Percentiles rank a stretch among this genome's conserved stretches.
These are phyloP conservation scores for Lordiphosa mommai DNA, from an alignment of 1,140 invertebrate genomes.

Conservation along the genomic window DNA sequence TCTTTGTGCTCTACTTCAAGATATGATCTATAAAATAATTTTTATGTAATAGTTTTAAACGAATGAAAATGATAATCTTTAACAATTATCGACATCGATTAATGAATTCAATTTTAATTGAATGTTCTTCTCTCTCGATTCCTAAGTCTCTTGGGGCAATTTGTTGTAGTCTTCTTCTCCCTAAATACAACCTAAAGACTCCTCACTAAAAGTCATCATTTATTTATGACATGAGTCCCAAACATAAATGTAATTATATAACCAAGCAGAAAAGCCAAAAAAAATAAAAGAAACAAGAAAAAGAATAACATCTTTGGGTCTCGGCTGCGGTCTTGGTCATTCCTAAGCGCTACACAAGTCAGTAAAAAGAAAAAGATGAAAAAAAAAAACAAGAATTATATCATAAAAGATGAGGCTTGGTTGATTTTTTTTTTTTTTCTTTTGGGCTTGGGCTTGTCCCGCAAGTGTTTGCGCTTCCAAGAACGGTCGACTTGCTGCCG, in stretches of 20 bases:
- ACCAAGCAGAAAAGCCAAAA: neutral
- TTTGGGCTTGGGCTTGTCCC: constrained; percentile 31
- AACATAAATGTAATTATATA: constrained; percentile 11
- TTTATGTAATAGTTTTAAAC: too few species aligned
- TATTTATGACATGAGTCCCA: constrained; percentile 8
- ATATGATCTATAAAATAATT: neutral
- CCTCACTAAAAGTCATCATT: constrained; percentile 5
- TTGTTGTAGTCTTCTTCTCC: neutral
- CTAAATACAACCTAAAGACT: neutral
- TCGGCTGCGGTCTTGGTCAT: constrained; percentile 1
- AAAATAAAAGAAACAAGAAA: neutral
- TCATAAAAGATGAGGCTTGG: constrained; percentile 54
- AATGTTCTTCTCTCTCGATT: too few species aligned
- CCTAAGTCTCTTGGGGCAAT: neutral
- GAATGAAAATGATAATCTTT: neutral
- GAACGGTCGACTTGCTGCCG: constrained; percentile 38
- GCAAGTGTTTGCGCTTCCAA: constrained; percentile 36
- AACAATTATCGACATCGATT: neutral
- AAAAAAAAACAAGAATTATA: constrained; percentile 41
- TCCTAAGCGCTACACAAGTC: constrained; percentile 19
- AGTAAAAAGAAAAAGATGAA: constrained; percentile 14
- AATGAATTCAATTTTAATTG: neutral
- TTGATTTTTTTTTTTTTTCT: constrained; percentile 50
- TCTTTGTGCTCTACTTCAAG: neutral
- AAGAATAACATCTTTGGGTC: neutral